Conservation (phyloP, 2,113 vertebrate species). For the Penelope pileata region DNA sequence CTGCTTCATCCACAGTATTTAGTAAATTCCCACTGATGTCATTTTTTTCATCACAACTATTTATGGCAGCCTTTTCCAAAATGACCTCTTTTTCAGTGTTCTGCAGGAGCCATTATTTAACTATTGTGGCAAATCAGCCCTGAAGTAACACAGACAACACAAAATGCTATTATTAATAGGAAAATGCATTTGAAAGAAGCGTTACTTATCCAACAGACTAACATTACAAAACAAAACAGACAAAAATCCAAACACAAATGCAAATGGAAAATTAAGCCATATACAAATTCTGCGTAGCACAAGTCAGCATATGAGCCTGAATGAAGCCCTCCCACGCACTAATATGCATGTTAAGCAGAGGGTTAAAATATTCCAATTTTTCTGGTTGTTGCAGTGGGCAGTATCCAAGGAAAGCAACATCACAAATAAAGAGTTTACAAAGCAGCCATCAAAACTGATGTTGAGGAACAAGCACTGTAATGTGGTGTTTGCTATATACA, state of each 20-base stretch:
- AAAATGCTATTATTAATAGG: background rate
- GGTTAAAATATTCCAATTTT: background rate
- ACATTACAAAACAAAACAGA: background rate
- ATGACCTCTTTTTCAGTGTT: background rate
- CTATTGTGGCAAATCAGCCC: background rate
- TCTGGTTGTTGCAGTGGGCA: background rate
- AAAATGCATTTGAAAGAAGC: background rate
- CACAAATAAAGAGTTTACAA: background rate
- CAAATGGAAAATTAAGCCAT: background rate
- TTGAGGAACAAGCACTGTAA: background rate
- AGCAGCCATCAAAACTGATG: background rate
- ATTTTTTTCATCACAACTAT: background rate
- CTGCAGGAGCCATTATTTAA: background rate
- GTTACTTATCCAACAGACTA: background rate
- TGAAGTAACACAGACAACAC: background rate
- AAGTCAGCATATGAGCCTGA: background rate
- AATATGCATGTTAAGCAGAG: background rate
- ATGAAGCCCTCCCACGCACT: background rate
- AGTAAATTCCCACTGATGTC: background rate
- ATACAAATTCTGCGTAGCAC: background rate
- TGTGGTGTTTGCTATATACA: background rate
- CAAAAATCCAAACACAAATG: background rate
- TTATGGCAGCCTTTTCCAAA: constrained; percentile 18
- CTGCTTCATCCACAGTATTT: background rate
- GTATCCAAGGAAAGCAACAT: background rate